These are phyloP conservation scores for Mastigias papua DNA, from an alignment of 30 jellyfish, hydroid and myxozoan species.

Conservation along the genomic window DNA sequence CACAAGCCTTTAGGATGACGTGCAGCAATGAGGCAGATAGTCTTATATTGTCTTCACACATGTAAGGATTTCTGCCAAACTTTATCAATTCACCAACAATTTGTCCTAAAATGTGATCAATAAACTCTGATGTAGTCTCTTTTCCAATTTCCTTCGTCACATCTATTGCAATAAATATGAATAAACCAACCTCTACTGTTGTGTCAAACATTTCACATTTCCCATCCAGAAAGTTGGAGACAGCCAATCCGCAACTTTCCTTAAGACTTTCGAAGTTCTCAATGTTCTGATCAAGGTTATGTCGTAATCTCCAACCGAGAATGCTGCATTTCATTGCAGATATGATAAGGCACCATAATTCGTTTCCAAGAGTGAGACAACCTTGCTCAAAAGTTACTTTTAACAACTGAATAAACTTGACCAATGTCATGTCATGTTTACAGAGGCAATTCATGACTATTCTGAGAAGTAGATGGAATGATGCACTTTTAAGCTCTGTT, in stretches of 20 bases:
- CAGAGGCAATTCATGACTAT: conserved; percentile 23
- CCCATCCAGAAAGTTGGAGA: conserved; percentile 4
- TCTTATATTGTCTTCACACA: conserved; percentile 5
- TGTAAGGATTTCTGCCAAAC: conserved; percentile 40
- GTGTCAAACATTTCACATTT: conserved; percentile 3
- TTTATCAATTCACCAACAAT: conserved; percentile 4
- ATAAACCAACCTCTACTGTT: conserved; percentile 15
- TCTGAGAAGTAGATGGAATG: conserved; percentile 21
- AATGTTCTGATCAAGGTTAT: not conserved
- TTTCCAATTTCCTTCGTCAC: not conserved
- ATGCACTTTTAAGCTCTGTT: conserved; percentile 55
- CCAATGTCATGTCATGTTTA: not conserved
- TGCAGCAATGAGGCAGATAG: not conserved
- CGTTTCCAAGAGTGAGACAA: conserved; percentile 35
- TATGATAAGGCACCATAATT: conserved; percentile 17
- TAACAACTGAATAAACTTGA: conserved; percentile 26
- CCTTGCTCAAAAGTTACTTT: conserved; percentile 43
- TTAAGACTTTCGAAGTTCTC: not conserved
- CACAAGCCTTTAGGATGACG: not conserved
- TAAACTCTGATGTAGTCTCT: not conserved
- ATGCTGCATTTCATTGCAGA: not conserved
- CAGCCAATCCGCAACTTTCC: not conserved
- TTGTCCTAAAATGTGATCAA: not conserved
- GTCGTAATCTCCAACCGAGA: not conserved
- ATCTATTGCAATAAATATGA: conserved; percentile 26